These are phyloP conservation scores for Aphelenchoides fujianensis DNA, from an alignment of 1,140 invertebrate species.

Conservation along the genomic window DNA sequence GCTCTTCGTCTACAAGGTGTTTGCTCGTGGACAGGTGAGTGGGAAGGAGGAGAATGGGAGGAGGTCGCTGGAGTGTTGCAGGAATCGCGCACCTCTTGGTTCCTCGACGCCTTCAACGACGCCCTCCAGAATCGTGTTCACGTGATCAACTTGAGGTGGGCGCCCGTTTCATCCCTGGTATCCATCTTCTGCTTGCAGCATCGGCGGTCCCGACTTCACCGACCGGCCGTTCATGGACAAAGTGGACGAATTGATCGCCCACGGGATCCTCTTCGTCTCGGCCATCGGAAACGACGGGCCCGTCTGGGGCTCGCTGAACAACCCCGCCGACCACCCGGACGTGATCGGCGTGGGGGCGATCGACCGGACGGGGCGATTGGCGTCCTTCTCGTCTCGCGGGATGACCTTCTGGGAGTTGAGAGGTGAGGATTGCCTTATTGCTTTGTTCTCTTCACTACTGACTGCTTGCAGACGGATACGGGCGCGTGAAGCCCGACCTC, in stretches of 20 bases:
- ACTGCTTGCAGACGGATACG: slow-evolving; percentile 81
- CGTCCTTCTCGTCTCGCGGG: slow-evolving; percentile 90
- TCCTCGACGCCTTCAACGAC: slow-evolving; percentile 96
- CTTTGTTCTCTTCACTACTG: slow-evolving; percentile 68
- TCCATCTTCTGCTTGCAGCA: slow-evolving; percentile 66
- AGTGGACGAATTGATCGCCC: slow-evolving; percentile 94
- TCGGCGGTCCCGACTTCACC: slow-evolving; percentile 95
- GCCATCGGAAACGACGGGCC: slow-evolving; percentile 97
- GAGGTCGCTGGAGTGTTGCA: slow-evolving; percentile 63
- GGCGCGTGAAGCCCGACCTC: slow-evolving; percentile 88
- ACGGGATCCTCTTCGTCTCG: slow-evolving; percentile 90
- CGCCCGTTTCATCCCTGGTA: slow-evolving; percentile 15
- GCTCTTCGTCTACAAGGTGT: slow-evolving; percentile 87
- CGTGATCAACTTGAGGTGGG: slow-evolving; percentile 78
- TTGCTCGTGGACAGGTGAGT: slow-evolving; percentile 89
- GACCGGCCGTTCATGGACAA: slow-evolving; percentile 97
- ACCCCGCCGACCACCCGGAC: slow-evolving; percentile 96
- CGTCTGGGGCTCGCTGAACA: slow-evolving; percentile 86
- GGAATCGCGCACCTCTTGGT: slow-evolving; percentile 97
- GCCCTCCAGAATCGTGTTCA: slow-evolving; percentile 90
- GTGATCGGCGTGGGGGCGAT: slow-evolving; percentile 95
- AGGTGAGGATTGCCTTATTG: too few species aligned
- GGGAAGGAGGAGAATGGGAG: too few species aligned
- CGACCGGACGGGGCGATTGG: slow-evolving; percentile 91
- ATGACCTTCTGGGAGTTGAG: slow-evolving; percentile 96